These are phyloP conservation scores for Yponomeuta evonymella DNA, from an alignment of 2,888 invertebrate genomes.

Conservation along the genomic window DNA sequence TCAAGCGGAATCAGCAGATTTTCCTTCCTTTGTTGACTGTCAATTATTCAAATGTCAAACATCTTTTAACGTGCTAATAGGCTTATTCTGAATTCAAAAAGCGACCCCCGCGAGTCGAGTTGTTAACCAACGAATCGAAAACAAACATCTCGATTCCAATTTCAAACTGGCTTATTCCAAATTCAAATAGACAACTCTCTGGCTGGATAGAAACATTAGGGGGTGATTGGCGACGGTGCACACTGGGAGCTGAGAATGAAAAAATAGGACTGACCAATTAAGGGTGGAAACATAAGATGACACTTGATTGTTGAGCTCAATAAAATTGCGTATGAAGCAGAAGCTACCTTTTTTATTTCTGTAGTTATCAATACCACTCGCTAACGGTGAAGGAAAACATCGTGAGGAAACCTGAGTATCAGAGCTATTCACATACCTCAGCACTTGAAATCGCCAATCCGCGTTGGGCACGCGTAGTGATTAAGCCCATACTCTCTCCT, in stretches of 20 bases:
- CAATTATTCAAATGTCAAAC: slow-evolving; percentile 4
- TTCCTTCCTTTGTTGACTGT: not conserved
- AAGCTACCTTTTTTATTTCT: too few relatives aligned
- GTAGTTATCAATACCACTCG: too few relatives aligned
- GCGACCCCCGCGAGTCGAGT: slow-evolving; percentile 40
- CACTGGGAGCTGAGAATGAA: slow-evolving; percentile 21
- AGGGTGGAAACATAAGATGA: too few relatives aligned
- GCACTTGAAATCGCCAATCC: too few relatives aligned
- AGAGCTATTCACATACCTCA: too few relatives aligned
- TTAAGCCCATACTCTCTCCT: too few relatives aligned
- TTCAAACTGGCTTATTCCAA: slow-evolving; percentile 60
- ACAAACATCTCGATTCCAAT: slow-evolving; percentile 65
- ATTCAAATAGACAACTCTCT: slow-evolving; percentile 61
- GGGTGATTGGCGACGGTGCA: slow-evolving; percentile 32
- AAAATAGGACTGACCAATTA: not conserved
- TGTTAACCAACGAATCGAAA: slow-evolving; percentile 51
- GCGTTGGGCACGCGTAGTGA: too few relatives aligned
- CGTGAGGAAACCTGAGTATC: too few relatives aligned
- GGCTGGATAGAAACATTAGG: slow-evolving; percentile 49
- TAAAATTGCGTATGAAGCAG: too few relatives aligned
- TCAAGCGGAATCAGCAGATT: not conserved
- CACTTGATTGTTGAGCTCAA: too few relatives aligned
- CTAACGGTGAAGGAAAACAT: too few relatives aligned
- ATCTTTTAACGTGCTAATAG: slow-evolving; percentile 19
- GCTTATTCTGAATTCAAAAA: slow-evolving; percentile 31